phyloP scores from a whole-genome alignment of 2,797 vertebrate genomes.

The Protonibea diacanthus region DNA sequence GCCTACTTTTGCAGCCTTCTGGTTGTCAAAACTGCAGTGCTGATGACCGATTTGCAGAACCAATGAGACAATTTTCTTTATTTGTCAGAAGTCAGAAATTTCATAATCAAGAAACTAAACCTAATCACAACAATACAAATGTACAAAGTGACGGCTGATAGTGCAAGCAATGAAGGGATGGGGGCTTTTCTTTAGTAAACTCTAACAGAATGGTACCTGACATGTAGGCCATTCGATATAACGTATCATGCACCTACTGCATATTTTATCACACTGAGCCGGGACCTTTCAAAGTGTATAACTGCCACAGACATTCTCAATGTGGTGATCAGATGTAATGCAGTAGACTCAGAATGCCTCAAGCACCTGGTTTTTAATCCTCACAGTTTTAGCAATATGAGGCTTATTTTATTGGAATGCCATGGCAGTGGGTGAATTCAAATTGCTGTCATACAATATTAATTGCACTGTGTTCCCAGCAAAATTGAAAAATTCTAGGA shows the following conservation, averaged over 20 bases:
- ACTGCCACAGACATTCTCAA: slow-evolving; percentile 30
- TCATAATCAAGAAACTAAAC: background rate
- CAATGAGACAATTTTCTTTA: background rate
- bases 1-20: background rate
- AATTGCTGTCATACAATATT: slow-evolving; percentile 66
- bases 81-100: background rate
- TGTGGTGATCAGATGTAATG: slow-evolving; percentile 47
- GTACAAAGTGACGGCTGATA: background rate
- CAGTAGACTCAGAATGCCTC: slow-evolving; percentile 35
- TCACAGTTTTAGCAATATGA: slow-evolving; percentile 55
- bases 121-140: background rate
- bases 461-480: slow-evolving; percentile 34
- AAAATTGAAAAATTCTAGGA: slow-evolving; percentile 37
- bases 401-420: slow-evolving; percentile 57
- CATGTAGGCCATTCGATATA: background rate
- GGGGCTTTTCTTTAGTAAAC: background rate
- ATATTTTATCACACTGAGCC: slow-evolving; percentile 52
- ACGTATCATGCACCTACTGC: slow-evolving; percentile 22
- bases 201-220: background rate
- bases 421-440: slow-evolving; percentile 42
- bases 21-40: background rate
- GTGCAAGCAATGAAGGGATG: background rate
- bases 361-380: slow-evolving; percentile 61
- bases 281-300: slow-evolving; percentile 36
- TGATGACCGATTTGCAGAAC: background rate